Evolutionary conservation across 2,888 invertebrate species (phyloP).

Genomic region (Strigamia transsilvanica): DNA sequence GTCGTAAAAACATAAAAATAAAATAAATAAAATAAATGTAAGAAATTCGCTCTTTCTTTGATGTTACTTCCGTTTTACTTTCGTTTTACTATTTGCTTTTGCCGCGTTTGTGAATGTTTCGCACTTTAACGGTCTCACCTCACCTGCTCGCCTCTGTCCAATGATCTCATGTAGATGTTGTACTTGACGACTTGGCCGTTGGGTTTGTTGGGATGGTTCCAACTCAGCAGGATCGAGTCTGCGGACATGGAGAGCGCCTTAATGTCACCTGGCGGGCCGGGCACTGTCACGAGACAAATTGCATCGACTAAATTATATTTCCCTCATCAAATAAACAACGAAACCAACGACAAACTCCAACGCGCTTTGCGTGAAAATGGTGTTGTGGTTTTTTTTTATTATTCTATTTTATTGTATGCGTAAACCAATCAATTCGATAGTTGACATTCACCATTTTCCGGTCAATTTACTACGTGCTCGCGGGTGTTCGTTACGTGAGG

Average conservation of each 20-base stretch:
- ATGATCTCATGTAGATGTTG: constrained; percentile 55
- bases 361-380: not conserved
- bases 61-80: no score
- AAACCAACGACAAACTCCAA: not conserved
- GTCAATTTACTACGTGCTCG: constrained; percentile 7
- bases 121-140: not conserved
- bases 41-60: no score
- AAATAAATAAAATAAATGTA: no score
- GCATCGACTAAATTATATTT: constrained; percentile 23
- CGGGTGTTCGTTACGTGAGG: not conserved
- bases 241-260: constrained; percentile 55
- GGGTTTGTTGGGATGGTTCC: constrained; percentile 55
- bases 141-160: constrained; percentile 52
- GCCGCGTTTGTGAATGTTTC: not conserved
- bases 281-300: constrained; percentile 52
- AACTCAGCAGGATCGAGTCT: constrained; percentile 54
- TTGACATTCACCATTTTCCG: constrained; percentile 7
- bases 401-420: no score
- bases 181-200: constrained; percentile 55
- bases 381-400: not conserved
- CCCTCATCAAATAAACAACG: constrained; percentile 4
- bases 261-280: constrained; percentile 56
- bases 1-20: no score
- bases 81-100: not conserved
- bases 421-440: not conserved